Evolutionary conservation across 2,888 invertebrate species (phyloP), one percentile per base, ranked within the genome.

Genomic region (Prenolepis imparis): DNA sequence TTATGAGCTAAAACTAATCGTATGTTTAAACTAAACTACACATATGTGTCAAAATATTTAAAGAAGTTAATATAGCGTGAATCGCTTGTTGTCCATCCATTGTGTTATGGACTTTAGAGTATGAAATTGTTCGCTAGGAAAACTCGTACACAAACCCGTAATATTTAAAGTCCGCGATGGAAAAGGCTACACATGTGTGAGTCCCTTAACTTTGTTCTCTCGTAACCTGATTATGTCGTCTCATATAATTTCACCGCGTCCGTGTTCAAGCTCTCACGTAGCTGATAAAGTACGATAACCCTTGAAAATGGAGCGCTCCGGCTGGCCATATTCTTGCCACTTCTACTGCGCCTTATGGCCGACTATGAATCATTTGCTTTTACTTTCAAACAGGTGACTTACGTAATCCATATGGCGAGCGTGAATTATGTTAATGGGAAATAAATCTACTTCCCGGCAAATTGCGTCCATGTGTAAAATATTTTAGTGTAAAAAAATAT

Each of bases 231-330:
- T 80, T 80, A 70, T 44, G 78, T 80, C 59, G 70, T 24, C 36
- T 70, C 36, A 44, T 70, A 70, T 80, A 80, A 80, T 80, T 70
- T 55, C 24, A 18, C 59, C 78, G 44, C 36, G 32, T 36, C 57
- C 52, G 67, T 67, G 67, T 67, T 68, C 59, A 70, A 44, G 70
- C 32, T 48, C 66, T 80, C 78, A 36, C 59, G 59, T 70, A 44
- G 36, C 78, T 70, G 78, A 80, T 80, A 80, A 80, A 80, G 44
- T 44, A 70, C 59, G 70, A 80, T 80, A 80, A 80, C 59, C 78
- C 44, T 59, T 57, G 78, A 78, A 78, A 78, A 70, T 44, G 59
- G 70, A 80, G 78, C 78, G 48, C 59, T 70, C 48, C 8, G 39
- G n/a, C 55, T 21, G 52, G 18, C 67, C 48, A 48, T 21, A 61